Percentiles rank a stretch among this genome's conserved stretches.
These are phyloP conservation scores for Silurus asotus DNA, from an alignment of 2,113 vertebrate genomes.

Conservation along the genomic window DNA sequence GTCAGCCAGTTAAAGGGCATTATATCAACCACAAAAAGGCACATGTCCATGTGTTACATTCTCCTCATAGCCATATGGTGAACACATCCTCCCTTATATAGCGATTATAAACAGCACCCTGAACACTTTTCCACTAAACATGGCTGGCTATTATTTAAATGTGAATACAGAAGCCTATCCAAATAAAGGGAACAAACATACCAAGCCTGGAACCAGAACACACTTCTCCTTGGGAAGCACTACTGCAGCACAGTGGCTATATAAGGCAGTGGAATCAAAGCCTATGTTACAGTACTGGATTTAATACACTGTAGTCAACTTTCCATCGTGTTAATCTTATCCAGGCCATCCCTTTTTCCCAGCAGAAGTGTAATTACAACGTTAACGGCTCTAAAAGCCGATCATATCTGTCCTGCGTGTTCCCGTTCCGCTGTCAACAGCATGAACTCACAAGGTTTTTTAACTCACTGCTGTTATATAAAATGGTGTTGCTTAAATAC, in stretches of 20 bases:
- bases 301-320: background rate
- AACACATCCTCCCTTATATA: background rate
- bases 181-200: conserved; percentile 13
- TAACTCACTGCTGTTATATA: background rate
- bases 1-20: background rate
- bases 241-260: background rate
- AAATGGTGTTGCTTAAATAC: background rate
- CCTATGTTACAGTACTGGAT: background rate
- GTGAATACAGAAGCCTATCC: background rate
- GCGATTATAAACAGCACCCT: background rate
- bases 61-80: background rate
- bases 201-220: background rate
- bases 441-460: background rate
- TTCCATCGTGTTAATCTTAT: background rate
- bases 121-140: background rate
- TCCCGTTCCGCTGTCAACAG: background rate
- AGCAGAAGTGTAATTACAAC: background rate
- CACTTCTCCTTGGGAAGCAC: background rate
- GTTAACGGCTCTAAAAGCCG: background rate
- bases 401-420: background rate
- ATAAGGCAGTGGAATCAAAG: conserved; percentile 37
- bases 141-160: background rate
- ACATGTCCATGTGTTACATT: background rate
- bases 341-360: background rate
- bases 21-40: no score